phyloP scores from a whole-genome alignment of 1,140 invertebrate genomes.

The Caenorhabditis tropicalis region DNA sequence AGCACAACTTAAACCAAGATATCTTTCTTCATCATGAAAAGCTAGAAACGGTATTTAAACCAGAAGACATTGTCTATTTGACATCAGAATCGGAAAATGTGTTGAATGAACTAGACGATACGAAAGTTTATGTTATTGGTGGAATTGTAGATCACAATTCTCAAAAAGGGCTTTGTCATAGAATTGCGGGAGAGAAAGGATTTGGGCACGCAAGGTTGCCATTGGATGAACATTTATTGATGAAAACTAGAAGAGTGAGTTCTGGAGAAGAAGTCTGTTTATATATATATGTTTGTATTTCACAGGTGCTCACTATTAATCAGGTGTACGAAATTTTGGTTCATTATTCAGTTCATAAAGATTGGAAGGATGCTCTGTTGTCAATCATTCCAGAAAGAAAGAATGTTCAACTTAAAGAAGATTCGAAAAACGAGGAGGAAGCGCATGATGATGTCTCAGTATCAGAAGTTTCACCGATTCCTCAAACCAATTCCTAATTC shows the following conservation, averaged over 20 bases:
- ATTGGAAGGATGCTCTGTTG: slow-evolving; percentile 86
- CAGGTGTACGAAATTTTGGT: slow-evolving; percentile 94
- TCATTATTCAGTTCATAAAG: slow-evolving; percentile 79
- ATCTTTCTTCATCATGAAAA: slow-evolving; percentile 74
- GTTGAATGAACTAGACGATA: slow-evolving; percentile 80
- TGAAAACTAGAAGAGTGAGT: slow-evolving; percentile 86
- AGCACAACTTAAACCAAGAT: slow-evolving; percentile 93
- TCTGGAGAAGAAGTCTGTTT: background rate
- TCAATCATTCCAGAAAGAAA: slow-evolving; percentile 77
- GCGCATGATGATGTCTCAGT: background rate
- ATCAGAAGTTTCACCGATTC: background rate
- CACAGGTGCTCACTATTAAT: slow-evolving; percentile 84
- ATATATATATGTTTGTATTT: background rate
- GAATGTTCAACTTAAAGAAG: slow-evolving; percentile 58
- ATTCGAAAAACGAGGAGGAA: slow-evolving; percentile 40
- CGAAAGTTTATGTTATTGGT: slow-evolving; percentile 90
- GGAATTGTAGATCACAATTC: slow-evolving; percentile 95
- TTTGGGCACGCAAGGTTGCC: slow-evolving; percentile 86
- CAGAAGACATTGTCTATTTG: slow-evolving; percentile 85
- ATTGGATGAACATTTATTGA: slow-evolving; percentile 85
- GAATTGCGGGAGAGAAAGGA: slow-evolving; percentile 81
- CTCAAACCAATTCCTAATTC: background rate
- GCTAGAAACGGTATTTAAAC: slow-evolving; percentile 79
- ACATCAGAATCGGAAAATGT: slow-evolving; percentile 92
- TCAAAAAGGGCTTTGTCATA: slow-evolving; percentile 88